A percentile compares a stretch with the other conserved stretches of the same genome.
Evolutionary conservation across 2,797 vertebrate genomes (phyloP).

Genomic region (Scolopax rusticola): DNA sequence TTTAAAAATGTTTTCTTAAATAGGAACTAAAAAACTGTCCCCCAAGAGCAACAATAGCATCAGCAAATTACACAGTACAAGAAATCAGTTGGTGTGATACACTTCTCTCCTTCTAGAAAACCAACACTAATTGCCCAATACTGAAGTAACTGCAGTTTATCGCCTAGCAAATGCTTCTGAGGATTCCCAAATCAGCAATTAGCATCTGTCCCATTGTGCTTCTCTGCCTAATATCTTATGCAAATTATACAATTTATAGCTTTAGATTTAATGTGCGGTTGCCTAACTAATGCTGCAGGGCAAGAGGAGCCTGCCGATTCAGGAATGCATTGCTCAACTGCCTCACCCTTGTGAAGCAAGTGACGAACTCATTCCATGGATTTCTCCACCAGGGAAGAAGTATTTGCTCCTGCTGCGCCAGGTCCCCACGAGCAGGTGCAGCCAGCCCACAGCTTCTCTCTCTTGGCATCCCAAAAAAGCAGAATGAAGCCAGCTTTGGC

Average conservation of each 20-base stretch:
- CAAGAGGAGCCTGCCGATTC: conserved; percentile 27
- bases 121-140: conserved; percentile 25
- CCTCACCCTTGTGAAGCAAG: conserved; percentile 23
- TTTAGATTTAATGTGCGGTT: conserved; percentile 4
- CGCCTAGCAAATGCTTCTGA: conserved; percentile 20
- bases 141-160: conserved; percentile 46
- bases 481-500: not conserved
- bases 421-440: conserved; percentile 13
- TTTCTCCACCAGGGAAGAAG: not conserved
- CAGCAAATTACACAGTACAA: conserved; percentile 15
- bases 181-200: conserved; percentile 50
- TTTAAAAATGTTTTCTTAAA: not conserved
- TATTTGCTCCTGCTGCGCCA: not conserved
- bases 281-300: not conserved
- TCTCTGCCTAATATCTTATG: conserved; percentile 48
- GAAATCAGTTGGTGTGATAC: not conserved
- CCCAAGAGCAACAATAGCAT: not conserved
- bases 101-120: conserved; percentile 40
- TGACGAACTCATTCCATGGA: conserved; percentile 37
- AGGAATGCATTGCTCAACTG: not conserved
- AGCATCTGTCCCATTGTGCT: conserved; percentile 26
- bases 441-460: not conserved
- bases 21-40: not conserved
- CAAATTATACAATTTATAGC: conserved; percentile 62
- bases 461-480: not conserved